Evolutionary conservation across 2,113 vertebrate species (phyloP), one percentile per base, ranked within the genome.

Genomic region (Myiopsitta monachus): DNA sequence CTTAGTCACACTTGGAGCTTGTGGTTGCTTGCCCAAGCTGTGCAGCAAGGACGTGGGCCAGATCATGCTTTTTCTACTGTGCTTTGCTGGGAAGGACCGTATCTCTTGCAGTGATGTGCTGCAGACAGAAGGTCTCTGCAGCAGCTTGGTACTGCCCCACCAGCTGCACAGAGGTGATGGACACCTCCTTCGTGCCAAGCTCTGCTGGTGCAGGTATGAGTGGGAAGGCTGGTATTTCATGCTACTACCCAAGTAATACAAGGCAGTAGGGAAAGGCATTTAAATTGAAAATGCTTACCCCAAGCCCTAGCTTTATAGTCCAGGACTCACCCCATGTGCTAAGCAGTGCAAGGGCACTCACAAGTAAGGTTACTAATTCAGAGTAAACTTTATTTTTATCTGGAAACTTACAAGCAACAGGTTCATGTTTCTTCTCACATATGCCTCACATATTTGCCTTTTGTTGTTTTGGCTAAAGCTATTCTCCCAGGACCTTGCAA

Each of bases 391-490:
- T 46, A 16, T 68, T 88, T 80, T 49, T 11, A 55, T 17, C 72
- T 90, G 69, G 76, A 82, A 94, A 92, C 87, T 95, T 72, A 33
- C 3, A 76, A 87, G 95, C 96, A 95, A 97, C 96, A 96, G 94
- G 94, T 93, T 87, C 51, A 17, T 57, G 64, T 94, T 96, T 91
- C 95, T 93, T 36, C 74, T 94, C 95, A 88, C 95, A 96, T 96
- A 93, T 94, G 96, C 88, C 87, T 97, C 57, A 17, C 92, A 59
- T 92, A 73, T 70, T 94, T 94, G 96, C 92, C 92, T 95, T 93
- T 92, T 91, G 88, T 96, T 95, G 90, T 94, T 97, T 95, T 95
- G 96, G 96, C 95, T 94, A 62, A 54, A 73, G 81, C 91, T 87
- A 94, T 94, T 87, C 94, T 97, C 95, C 9, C 91, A 75, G 92